These are phyloP conservation scores for Platycheirus albimanus DNA, from an alignment of 2,888 invertebrate genomes.

Conservation along the genomic window DNA sequence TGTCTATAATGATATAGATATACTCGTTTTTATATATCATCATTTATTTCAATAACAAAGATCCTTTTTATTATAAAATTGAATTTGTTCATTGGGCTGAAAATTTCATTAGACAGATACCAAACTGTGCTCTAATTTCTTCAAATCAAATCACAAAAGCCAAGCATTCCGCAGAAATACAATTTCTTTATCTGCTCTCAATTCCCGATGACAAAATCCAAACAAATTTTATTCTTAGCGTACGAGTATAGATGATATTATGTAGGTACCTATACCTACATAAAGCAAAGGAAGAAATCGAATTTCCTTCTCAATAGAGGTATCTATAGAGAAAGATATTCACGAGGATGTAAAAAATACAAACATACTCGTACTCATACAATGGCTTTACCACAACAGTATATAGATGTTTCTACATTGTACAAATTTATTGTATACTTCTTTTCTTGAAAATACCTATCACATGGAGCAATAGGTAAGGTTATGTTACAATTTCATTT, in stretches of 20 bases:
- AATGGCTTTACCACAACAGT: neutral
- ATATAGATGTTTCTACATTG: too few species aligned
- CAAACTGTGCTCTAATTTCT: conserved; percentile 6
- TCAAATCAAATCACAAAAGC: conserved; percentile 18
- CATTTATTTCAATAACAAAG: too few species aligned
- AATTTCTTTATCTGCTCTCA: conserved; percentile 6
- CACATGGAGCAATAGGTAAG: too few species aligned
- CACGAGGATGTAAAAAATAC: neutral
- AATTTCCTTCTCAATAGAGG: conserved; percentile 13
- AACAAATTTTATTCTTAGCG: conserved; percentile 13
- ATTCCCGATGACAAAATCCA: conserved; percentile 16
- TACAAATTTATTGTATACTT: too few species aligned
- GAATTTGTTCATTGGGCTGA: too few species aligned
- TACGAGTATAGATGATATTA: too few species aligned
- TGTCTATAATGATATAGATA: too few species aligned
- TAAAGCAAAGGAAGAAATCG: conserved; percentile 11
- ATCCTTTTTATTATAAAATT: too few species aligned
- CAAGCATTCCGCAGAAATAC: neutral
- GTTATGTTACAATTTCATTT: too few species aligned
- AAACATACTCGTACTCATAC: conserved; percentile 1
- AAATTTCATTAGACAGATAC: neutral
- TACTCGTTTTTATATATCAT: too few species aligned
- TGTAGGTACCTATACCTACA: too few species aligned
- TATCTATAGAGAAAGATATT: neutral
- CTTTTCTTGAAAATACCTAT: too few species aligned